phyloP scores from a whole-genome alignment of 2,113 vertebrate species.

The Astur gentilis region DNA sequence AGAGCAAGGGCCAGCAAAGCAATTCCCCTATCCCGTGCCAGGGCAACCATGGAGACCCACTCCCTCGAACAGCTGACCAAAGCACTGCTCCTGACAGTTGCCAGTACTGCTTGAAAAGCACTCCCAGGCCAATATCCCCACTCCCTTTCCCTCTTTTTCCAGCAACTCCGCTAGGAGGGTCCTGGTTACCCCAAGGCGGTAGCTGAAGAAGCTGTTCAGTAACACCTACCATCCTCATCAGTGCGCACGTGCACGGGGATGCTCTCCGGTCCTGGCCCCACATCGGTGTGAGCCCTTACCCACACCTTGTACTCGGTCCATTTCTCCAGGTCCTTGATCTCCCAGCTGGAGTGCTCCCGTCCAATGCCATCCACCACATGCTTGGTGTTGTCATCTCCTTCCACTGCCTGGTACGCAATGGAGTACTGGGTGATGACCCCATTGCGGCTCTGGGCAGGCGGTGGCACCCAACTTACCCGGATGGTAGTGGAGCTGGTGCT shows the following conservation, averaged over 20 bases:
- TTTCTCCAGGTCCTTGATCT: slow-evolving; percentile 95
- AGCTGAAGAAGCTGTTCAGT: not conserved
- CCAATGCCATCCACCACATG: slow-evolving; percentile 88
- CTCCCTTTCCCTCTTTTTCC: not conserved
- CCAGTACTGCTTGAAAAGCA: not conserved
- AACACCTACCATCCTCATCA: slow-evolving; percentile 92
- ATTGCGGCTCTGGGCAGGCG: slow-evolving; percentile 91
- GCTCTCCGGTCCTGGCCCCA: slow-evolving; percentile 96
- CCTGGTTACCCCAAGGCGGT: not conserved
- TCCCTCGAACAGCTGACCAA: not conserved
- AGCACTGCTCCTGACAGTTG: not conserved
- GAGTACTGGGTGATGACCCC: slow-evolving; percentile 96
- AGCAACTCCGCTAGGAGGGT: not conserved
- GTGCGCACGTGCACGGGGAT: slow-evolving; percentile 87
- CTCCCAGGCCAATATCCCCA: not conserved
- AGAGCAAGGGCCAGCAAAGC: not conserved
- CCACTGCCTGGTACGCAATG: slow-evolving; percentile 87
- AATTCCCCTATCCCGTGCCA: not conserved
- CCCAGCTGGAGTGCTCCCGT: slow-evolving; percentile 86
- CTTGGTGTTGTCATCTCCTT: slow-evolving; percentile 89
- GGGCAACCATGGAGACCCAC: not conserved
- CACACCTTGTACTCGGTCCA: slow-evolving; percentile 99
- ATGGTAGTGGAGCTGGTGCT: slow-evolving; percentile 94
- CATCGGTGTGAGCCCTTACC: slow-evolving; percentile 96
- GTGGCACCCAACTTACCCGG: slow-evolving; percentile 99